These are phyloP conservation scores for Phalanger gymnotis DNA, from an alignment of 2,797 vertebrate species.

Conservation along the genomic window DNA sequence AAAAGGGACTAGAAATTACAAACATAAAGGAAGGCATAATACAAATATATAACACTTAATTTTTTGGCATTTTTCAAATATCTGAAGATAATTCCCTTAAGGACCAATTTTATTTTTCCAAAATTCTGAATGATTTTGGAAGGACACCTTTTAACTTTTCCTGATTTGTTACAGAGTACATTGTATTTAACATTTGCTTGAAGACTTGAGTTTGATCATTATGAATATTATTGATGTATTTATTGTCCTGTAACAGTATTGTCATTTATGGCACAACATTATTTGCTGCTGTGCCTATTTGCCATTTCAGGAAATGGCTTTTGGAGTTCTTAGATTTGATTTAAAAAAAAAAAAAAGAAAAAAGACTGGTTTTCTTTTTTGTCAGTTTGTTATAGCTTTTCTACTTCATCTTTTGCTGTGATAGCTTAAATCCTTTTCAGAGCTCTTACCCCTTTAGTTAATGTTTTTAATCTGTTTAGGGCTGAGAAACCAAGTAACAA, in stretches of 20 bases:
- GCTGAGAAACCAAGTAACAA: background rate
- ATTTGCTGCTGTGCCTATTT: background rate
- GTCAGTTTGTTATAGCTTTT: background rate
- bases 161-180: background rate
- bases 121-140: background rate
- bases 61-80: slow-evolving; percentile 48
- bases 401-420: background rate
- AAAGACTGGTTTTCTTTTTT: background rate
- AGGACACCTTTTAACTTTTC: background rate
- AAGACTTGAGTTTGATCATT: background rate
- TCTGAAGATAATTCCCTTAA: background rate
- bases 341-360: background rate
- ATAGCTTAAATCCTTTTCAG: background rate
- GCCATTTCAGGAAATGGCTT: background rate
- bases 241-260: background rate
- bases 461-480: slow-evolving; percentile 4
- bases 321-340: background rate
- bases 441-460: background rate
- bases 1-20: background rate
- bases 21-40: slow-evolving; percentile 4
- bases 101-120: slow-evolving; percentile 6
- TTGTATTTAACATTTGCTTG: background rate
- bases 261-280: background rate
- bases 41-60: slow-evolving; percentile 26
- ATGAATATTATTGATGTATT: background rate